Evolutionary conservation across 2,113 vertebrate species (phyloP).

Genomic region (Amphilophus citrinellus): DNA sequence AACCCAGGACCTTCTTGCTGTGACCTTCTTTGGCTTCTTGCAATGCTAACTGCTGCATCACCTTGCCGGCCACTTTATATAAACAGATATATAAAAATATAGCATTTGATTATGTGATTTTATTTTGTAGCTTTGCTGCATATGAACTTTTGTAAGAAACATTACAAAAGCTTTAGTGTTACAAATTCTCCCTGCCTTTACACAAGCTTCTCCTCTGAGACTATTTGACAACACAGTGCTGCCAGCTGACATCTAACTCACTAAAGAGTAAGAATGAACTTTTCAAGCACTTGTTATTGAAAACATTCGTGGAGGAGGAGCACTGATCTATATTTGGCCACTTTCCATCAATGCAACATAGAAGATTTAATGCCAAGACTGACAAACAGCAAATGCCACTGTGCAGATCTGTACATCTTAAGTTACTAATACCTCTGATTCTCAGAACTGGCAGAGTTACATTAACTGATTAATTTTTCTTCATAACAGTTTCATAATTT

Average conservation of each 20-base stretch:
- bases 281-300: conserved; percentile 13
- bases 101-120: background rate
- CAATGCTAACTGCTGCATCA: background rate
- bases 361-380: background rate
- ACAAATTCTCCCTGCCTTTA: background rate
- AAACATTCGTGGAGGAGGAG: background rate
- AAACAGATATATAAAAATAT: too few relatives aligned
- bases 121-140: background rate
- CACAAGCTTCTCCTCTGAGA: background rate
- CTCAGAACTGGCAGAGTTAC: background rate
- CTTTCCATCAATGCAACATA: background rate
- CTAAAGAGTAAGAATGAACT: conserved; percentile 26
- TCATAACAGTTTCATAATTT: background rate
- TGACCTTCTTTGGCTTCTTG: background rate
- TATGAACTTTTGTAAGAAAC: background rate
- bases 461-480: background rate
- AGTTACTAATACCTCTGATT: background rate
- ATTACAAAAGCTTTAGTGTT: background rate
- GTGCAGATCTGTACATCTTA: background rate
- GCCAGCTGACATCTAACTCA: background rate
- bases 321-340: conserved; percentile 8
- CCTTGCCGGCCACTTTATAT: background rate
- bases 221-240: background rate
- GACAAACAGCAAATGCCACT: background rate
- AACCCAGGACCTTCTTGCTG: background rate